A percentile compares a stretch with the other conserved stretches of the same genome.
Evolutionary conservation across 2,797 vertebrate genomes (phyloP).

Genomic region (Oreonectes daqikongensis): DNA sequence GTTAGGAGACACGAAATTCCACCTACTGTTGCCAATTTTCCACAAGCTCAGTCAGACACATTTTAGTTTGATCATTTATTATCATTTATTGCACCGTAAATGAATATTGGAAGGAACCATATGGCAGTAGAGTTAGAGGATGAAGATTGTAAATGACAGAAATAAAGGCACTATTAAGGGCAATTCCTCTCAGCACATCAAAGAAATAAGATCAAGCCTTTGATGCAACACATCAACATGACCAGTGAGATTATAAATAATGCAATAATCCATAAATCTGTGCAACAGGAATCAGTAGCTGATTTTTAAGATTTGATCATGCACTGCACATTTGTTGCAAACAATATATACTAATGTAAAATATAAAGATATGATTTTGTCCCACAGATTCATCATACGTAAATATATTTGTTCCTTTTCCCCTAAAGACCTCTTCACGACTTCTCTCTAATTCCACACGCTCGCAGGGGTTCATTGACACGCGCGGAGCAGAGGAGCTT

Average conservation of each 20-base stretch:
- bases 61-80: slow-evolving; percentile 4
- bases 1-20: neutral
- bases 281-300: neutral
- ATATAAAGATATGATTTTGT: neutral
- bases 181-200: slow-evolving; percentile 23
- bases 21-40: neutral
- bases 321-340: neutral
- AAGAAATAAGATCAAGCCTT: slow-evolving; percentile 1
- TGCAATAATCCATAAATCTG: slow-evolving; percentile 29
- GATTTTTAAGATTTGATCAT: neutral
- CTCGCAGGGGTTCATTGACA: neutral
- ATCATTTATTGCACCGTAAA: neutral
- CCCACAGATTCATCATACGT: neutral
- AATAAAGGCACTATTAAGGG: slow-evolving; percentile 19
- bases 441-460: slow-evolving; percentile 18
- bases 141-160: slow-evolving; percentile 2
- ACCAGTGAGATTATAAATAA: slow-evolving; percentile 30
- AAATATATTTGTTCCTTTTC: slow-evolving; percentile 19
- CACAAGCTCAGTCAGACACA: neutral
- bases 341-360: neutral
- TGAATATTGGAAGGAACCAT: neutral
- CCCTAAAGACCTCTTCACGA: neutral
- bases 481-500: neutral
- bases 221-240: slow-evolving; percentile 15
- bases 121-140: neutral